Percentiles rank a stretch among this genome's conserved stretches.
phyloP scores from a whole-genome alignment of 2,113 vertebrate species.

The Aptenodytes forsteri region DNA sequence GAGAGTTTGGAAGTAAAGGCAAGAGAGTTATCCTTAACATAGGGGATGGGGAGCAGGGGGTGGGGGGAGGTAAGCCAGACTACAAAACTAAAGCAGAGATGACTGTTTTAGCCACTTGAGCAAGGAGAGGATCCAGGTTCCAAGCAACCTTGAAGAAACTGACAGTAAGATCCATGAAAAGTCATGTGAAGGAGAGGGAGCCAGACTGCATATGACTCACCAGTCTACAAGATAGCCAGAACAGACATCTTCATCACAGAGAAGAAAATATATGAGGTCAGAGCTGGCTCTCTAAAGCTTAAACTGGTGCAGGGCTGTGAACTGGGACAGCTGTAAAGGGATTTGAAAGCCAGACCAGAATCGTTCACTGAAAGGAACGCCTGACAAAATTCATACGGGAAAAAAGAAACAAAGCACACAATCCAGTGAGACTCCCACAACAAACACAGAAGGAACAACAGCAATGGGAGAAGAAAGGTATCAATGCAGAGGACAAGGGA shows the following conservation, averaged over 20 bases:
- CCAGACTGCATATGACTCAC: not conserved
- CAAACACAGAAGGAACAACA: not conserved
- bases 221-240: not conserved
- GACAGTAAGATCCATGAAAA: not conserved
- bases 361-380: not conserved
- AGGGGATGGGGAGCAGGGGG: no score
- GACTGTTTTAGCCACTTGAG: not conserved
- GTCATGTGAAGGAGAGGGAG: not conserved
- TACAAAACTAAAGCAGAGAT: not conserved
- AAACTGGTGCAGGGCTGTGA: not conserved
- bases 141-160: not conserved
- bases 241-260: not conserved
- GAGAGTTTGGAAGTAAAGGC: not conserved
- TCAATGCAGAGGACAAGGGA: not conserved
- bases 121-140: not conserved
- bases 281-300: not conserved
- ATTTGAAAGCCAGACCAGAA: not conserved
- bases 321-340: not conserved
- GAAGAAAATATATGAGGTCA: not conserved
- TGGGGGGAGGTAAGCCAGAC: not conserved
- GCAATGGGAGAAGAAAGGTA: not conserved
- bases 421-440: not conserved
- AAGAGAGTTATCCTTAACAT: not conserved
- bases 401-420: not conserved
- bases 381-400: not conserved